These are phyloP conservation scores for Monopis laevigella DNA, from an alignment of 2,888 invertebrate genomes.

Conservation along the genomic window DNA sequence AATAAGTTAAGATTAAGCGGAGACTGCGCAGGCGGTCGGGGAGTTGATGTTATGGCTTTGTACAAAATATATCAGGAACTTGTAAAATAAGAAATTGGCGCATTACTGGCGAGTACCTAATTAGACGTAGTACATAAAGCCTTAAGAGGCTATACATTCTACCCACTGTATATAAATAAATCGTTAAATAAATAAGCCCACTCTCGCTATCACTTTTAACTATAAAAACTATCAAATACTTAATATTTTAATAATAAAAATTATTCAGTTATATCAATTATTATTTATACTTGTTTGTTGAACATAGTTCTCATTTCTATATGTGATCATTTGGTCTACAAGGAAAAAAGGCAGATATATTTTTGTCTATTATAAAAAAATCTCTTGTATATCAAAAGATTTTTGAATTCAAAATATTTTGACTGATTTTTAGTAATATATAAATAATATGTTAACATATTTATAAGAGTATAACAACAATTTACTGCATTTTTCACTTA, in stretches of 20 bases:
- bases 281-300: no score
- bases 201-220: constrained; percentile 37
- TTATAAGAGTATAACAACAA: constrained; percentile 60
- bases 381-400: no score
- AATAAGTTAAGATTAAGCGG: constrained; percentile 54
- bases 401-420: constrained; percentile 43
- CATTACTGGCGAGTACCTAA: constrained; percentile 69
- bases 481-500: constrained; percentile 65
- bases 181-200: constrained; percentile 36
- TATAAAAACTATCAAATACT: no score
- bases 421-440: constrained; percentile 58
- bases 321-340: no score
- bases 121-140: constrained; percentile 59
- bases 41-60: constrained; percentile 51
- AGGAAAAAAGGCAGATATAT: no score
- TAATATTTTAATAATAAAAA: no score
- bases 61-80: constrained; percentile 59
- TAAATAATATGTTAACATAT: constrained; percentile 60
- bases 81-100: constrained; percentile 59
- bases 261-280: no score
- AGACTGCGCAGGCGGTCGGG: constrained; percentile 16
- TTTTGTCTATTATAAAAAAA: no score
- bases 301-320: no score
- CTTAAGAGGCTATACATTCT: constrained; percentile 53
- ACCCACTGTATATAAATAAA: constrained; percentile 54